Base-by-base conservation (phyloP, 2,113 vertebrate genomes). In the Catagonus wagneri region DNA sequence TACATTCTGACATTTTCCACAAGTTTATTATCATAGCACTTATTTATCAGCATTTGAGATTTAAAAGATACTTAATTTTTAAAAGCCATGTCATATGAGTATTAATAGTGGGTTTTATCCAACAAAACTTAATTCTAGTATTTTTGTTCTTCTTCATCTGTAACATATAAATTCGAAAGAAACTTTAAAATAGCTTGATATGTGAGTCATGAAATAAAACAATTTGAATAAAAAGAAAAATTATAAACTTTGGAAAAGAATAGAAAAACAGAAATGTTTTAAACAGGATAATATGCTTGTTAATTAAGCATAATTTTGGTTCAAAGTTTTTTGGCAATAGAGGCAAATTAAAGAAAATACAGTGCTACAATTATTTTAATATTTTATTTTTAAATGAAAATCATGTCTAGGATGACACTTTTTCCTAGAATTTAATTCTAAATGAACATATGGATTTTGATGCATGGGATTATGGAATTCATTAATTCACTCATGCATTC, bases 21-120 rank as follows among this genome's bases (percentile, higher is more conserved):
- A 71, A 16, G 78, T 50, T 39, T 10, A 69, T 39, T 87, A 65
- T 17, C 52, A 16, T 22, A 76, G 0, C 6, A 66, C 61, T 90
- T 56, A 16, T 25, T 52, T 66, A 76, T 78, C 54, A 72, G 20
- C 10, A 27, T 76, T 81, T 52, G 9, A 69, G 60, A 88, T 68
- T 94, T 91, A 15, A 94, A 87, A 87, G 12, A 75, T 65, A 36
- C 90, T 95, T 69, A 85, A 84, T 84, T 50, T 88, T 27, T 50
- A 36, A 72, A 72, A 81, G 19, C 60, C 71, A 69, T 75, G 34
- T 56, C 58, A 68, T 36, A 50, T 36, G 25, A 65, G 9, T 54
- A 50, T 66, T 68, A 78, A n/a, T 52, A 76, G 32, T 44, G 11
- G 1, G 17, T 91, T 54, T 66, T 16, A 66, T 85, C 75, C 34